These are phyloP conservation scores for Gymnothorax reevesii DNA, from an alignment of 2,797 vertebrate genomes.

Conservation along the genomic window DNA sequence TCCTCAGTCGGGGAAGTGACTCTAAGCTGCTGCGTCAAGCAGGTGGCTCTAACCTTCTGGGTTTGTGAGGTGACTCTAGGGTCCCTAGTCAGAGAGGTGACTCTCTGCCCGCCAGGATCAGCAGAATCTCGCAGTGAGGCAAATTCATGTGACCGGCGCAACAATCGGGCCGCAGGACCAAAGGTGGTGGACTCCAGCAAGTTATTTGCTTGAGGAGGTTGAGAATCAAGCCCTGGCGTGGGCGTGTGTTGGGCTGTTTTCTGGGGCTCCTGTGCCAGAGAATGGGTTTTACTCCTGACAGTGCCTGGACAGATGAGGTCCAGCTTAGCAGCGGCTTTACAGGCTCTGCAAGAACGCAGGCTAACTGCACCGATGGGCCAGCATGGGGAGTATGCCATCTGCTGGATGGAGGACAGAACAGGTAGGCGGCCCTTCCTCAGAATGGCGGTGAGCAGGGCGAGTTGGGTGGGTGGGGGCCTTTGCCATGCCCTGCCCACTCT, in stretches of 20 bases:
- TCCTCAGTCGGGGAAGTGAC: neutral
- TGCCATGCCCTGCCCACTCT: slow-evolving; percentile 55
- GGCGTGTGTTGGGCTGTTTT: slow-evolving; percentile 38
- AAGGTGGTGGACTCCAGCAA: slow-evolving; percentile 22
- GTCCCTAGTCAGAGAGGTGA: slow-evolving; percentile 35
- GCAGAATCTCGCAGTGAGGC: slow-evolving; percentile 18
- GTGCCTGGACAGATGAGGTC: slow-evolving; percentile 55
- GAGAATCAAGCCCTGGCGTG: slow-evolving; percentile 12
- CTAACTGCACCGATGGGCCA: slow-evolving; percentile 71
- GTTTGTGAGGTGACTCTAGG: slow-evolving; percentile 42
- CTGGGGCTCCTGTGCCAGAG: slow-evolving; percentile 44
- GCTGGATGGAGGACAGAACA: slow-evolving; percentile 62
- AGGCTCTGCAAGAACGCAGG: slow-evolving; percentile 69
- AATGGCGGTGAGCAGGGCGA: slow-evolving; percentile 91
- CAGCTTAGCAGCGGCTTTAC: slow-evolving; percentile 73
- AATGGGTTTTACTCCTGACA: slow-evolving; percentile 53
- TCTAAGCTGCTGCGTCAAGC: neutral
- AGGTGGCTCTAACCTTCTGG: neutral
- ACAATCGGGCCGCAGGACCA: slow-evolving; percentile 25
- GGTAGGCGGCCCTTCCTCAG: slow-evolving; percentile 84
- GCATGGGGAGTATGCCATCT: slow-evolving; percentile 76
- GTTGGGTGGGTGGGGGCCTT: slow-evolving; percentile 78
- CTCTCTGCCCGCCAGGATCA: slow-evolving; percentile 40
- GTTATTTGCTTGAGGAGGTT: slow-evolving; percentile 32
- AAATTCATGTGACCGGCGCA: slow-evolving; percentile 36